Conservation (phyloP, 2,797 vertebrate species). For the Aviceda cuculoides region DNA sequence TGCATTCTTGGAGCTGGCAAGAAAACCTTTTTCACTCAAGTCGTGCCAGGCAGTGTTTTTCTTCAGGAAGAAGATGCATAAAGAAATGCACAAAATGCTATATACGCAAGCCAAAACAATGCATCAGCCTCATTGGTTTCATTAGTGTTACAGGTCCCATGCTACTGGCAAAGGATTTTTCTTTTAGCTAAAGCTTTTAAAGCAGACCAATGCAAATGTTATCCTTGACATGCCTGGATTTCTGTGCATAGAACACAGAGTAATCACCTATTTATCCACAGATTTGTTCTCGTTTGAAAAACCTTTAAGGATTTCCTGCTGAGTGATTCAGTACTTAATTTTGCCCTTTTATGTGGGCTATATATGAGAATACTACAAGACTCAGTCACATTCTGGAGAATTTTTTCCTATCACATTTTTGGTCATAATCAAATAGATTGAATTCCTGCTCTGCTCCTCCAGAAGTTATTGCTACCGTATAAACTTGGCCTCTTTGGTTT, state of each 20-base stretch:
- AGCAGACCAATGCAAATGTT: not conserved
- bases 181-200: not conserved
- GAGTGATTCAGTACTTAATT: not conserved
- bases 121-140: not conserved
- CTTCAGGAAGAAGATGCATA: not conserved
- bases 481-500: not conserved
- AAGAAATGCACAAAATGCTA: not conserved
- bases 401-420: not conserved
- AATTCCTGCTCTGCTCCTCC: not conserved
- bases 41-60: not conserved
- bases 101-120: accelerated
- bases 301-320: not conserved
- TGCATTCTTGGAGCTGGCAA: not conserved
- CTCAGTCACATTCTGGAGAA: not conserved
- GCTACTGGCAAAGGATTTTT: not conserved
- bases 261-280: not conserved
- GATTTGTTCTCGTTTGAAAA: not conserved
- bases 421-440: not conserved
- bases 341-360: not conserved
- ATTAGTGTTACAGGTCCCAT: not conserved
- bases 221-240: not conserved
- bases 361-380: not conserved
- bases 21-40: not conserved
- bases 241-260: not conserved
- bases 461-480: not conserved